phyloP scores from a whole-genome alignment of 2,113 vertebrate species.

The Aegithalos caudatus region DNA sequence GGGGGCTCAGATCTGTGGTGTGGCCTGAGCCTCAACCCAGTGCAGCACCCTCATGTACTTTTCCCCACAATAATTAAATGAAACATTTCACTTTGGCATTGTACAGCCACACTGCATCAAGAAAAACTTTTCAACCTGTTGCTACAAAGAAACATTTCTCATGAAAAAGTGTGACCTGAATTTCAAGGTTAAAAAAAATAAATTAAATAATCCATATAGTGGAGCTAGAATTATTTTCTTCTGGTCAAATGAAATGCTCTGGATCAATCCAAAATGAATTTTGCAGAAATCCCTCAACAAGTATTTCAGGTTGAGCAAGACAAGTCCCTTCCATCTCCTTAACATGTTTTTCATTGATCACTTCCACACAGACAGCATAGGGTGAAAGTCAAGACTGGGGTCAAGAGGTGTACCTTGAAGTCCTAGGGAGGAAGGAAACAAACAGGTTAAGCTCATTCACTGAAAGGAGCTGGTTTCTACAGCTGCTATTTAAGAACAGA shows the following conservation, averaged over 20 bases:
- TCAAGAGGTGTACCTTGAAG: not conserved
- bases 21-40: not conserved
- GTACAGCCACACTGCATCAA: not conserved
- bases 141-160: not conserved
- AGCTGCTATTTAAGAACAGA: not conserved
- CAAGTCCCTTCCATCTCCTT: slow-evolving; percentile 44
- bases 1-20: not conserved
- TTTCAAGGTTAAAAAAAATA: slow-evolving; percentile 31
- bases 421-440: not conserved
- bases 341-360: slow-evolving; percentile 49
- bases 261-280: slow-evolving; percentile 55
- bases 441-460: not conserved
- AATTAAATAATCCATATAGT: not conserved
- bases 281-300: not conserved
- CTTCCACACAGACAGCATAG: not conserved
- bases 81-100: not conserved
- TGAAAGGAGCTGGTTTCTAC: not conserved
- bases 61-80: not conserved
- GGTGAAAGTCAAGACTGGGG: not conserved
- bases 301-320: slow-evolving; percentile 31
- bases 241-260: slow-evolving; percentile 24
- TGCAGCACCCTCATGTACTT: not conserved
- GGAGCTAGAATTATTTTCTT: slow-evolving; percentile 6
- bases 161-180: not conserved
- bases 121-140: not conserved